Evolutionary conservation across 2,888 invertebrate genomes (phyloP).

Genomic region (Andrena fulva): DNA sequence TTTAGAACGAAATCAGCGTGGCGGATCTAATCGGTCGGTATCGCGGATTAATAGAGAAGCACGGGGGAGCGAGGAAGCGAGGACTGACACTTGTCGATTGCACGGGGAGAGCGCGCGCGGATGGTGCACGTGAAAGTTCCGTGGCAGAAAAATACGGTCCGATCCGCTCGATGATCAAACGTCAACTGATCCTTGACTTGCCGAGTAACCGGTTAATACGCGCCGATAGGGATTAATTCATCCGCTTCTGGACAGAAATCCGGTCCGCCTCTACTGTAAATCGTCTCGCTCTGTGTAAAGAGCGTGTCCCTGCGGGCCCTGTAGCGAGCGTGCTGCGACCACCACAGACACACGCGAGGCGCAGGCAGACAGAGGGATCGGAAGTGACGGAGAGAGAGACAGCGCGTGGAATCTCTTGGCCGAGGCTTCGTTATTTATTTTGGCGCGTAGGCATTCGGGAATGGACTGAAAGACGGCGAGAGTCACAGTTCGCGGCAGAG

Average conservation of each 20-base stretch:
- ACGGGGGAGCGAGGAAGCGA: neutral
- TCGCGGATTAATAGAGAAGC: too few relatives aligned
- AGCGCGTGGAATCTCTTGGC: slow-evolving; percentile 30
- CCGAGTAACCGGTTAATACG: slow-evolving; percentile 65
- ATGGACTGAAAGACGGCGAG: slow-evolving; percentile 8
- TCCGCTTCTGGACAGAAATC: slow-evolving; percentile 63
- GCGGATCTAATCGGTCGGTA: too few relatives aligned
- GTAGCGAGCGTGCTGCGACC: too few relatives aligned
- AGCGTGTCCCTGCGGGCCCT: neutral
- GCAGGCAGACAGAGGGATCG: too few relatives aligned
- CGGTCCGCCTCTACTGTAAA: neutral
- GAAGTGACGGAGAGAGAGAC: neutral
- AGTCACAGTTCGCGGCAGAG: slow-evolving; percentile 13
- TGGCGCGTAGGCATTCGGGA: slow-evolving; percentile 30
- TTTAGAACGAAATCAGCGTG: too few relatives aligned
- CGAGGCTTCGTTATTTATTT: slow-evolving; percentile 1
- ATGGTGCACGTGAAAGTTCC: slow-evolving; percentile 37
- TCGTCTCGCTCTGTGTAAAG: neutral
- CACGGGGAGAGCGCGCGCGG: too few relatives aligned
- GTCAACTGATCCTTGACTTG: slow-evolving; percentile 73
- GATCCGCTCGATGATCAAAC: slow-evolving; percentile 73
- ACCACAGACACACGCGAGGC: too few relatives aligned
- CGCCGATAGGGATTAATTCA: slow-evolving; percentile 62
- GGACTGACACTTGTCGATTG: neutral
- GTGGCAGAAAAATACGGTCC: slow-evolving; percentile 46